Conservation (phyloP, 2,113 vertebrate species). For the Psilopsiagon aurifrons region DNA sequence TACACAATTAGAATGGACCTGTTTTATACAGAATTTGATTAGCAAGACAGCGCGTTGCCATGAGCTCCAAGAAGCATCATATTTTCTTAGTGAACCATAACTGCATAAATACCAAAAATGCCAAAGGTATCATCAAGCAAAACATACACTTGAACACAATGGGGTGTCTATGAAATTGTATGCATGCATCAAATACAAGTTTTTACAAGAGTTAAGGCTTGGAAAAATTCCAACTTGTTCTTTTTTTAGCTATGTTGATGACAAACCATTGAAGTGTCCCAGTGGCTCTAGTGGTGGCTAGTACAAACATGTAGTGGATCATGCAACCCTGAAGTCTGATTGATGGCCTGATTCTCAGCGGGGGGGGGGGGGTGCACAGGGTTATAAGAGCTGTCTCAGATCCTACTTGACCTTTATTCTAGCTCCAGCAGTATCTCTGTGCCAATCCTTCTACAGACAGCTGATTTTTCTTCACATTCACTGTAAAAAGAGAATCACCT, state of each 20-base stretch:
- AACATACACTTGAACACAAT: neutral
- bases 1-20: neutral
- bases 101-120: neutral
- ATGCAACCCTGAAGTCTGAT: neutral
- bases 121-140: neutral
- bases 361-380: too few species aligned
- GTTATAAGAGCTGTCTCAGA: neutral
- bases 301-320: neutral
- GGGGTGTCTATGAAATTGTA: neutral
- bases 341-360: neutral
- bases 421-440: neutral
- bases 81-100: neutral
- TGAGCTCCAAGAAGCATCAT: neutral
- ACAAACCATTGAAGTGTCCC: neutral
- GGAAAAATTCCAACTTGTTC: neutral
- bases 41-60: neutral
- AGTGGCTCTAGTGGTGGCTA: neutral
- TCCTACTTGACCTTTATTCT: rapidly evolving
- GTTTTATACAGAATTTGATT: neutral
- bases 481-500: neutral
- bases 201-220: neutral
- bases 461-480: neutral
- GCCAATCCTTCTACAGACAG: neutral
- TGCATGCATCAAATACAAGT: neutral
- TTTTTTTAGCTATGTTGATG: neutral